phyloP scores from a whole-genome alignment of 2,797 vertebrate genomes.

The Phalanger gymnotis region DNA sequence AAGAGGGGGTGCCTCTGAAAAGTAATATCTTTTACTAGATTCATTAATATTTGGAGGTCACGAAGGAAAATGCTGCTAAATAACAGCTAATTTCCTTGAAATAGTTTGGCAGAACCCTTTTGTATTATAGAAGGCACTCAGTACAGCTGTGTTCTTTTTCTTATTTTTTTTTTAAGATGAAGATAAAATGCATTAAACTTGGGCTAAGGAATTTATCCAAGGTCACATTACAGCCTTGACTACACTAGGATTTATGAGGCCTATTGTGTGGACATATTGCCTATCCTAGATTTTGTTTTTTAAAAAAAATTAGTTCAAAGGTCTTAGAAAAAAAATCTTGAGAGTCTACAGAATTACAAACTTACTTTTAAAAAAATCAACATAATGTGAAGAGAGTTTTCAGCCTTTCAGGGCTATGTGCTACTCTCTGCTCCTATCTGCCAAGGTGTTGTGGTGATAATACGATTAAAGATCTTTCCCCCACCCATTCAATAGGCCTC shows the following conservation, averaged over 20 bases:
- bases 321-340: not conserved
- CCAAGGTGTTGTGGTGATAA: too few species aligned
- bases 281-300: not conserved
- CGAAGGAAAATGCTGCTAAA: conserved; percentile 8
- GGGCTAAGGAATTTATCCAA: conserved; percentile 2
- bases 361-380: not conserved
- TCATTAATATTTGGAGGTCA: not conserved
- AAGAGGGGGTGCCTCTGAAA: not conserved
- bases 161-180: not conserved
- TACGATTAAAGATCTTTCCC: too few species aligned
- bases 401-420: not conserved
- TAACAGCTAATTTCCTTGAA: not conserved
- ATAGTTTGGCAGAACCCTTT: not conserved
- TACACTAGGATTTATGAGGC: conserved; percentile 12
- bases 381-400: conserved; percentile 22
- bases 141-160: conserved; percentile 9
- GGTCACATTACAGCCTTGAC: conserved; percentile 9
- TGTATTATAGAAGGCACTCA: conserved; percentile 5
- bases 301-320: conserved; percentile 22
- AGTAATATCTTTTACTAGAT: not conserved
- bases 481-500: too few species aligned
- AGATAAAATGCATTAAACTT: conserved; percentile 19
- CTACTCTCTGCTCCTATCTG: not conserved
- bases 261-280: not conserved
- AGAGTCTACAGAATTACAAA: not conserved